A percentile compares a stretch with the other conserved stretches of the same genome.
These are phyloP conservation scores for Colletes collaris DNA, from an alignment of 2,888 invertebrate genomes.

Conservation along the genomic window DNA sequence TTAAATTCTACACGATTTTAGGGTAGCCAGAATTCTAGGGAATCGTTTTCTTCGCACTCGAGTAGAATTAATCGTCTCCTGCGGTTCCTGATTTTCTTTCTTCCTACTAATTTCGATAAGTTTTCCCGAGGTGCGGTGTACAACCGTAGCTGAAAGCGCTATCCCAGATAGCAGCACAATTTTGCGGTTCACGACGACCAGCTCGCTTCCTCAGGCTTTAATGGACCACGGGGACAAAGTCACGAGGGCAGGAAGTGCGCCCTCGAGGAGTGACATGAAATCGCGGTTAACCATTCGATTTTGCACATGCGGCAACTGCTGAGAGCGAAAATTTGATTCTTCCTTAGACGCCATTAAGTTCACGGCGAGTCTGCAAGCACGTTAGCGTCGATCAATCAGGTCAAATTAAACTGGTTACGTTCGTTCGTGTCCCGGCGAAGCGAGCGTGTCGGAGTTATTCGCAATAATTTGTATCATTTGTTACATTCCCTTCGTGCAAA, in stretches of 20 bases:
- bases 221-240: slow-evolving; percentile 63
- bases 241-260: slow-evolving; percentile 58
- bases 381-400: slow-evolving; percentile 23
- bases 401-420: slow-evolving; percentile 17
- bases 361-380: slow-evolving; percentile 29
- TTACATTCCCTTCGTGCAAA: too few species aligned
- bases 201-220: slow-evolving; percentile 58
- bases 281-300: slow-evolving; percentile 65
- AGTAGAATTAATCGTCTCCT: background rate
- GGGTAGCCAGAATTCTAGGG: too few species aligned
- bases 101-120: slow-evolving; percentile 33
- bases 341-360: slow-evolving; percentile 48
- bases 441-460: background rate
- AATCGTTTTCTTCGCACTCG: too few species aligned
- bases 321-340: slow-evolving; percentile 53
- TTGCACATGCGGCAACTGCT: slow-evolving; percentile 52
- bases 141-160: slow-evolving; percentile 40
- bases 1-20: too few species aligned
- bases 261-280: slow-evolving; percentile 61
- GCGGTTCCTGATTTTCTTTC: slow-evolving; percentile 1
- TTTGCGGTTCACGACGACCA: slow-evolving; percentile 61
- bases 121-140: slow-evolving; percentile 23
- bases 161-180: slow-evolving; percentile 61
- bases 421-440: too few species aligned
- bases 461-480: background rate